Percentiles rank a stretch among this genome's conserved stretches.
Evolutionary conservation across 2,113 vertebrate species (phyloP).

Genomic region (Notiomystis cincta): DNA sequence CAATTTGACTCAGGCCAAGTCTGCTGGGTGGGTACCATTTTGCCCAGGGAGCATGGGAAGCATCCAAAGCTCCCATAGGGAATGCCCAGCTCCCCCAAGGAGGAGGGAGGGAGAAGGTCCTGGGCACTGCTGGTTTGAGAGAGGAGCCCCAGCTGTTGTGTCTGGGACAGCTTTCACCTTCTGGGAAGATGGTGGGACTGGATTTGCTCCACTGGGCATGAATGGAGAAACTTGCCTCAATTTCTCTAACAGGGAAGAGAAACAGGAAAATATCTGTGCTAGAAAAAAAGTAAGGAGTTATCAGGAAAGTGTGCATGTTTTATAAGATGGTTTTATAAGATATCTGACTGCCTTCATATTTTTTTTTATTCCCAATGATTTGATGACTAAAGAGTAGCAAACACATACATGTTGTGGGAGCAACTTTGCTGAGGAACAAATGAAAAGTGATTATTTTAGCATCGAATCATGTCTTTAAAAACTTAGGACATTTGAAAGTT

Average conservation of each 20-base stretch:
- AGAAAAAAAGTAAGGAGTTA: neutral
- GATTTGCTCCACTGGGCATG: fast-evolving
- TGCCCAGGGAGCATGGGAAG: fast-evolving
- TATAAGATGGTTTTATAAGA: neutral
- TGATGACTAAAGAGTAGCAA: neutral
- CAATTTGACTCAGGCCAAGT: neutral
- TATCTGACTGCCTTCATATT: neutral
- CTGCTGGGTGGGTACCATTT: fast-evolving
- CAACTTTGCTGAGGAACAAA: neutral
- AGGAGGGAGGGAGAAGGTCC: neutral
- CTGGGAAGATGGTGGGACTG: neutral
- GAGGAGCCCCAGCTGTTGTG: neutral
- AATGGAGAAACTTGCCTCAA: neutral
- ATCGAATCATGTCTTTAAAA: neutral
- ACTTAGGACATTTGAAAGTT: neutral
- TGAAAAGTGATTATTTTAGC: neutral
- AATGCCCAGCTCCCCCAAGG: neutral
- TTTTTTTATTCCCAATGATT: neutral
- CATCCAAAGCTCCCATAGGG: fast-evolving
- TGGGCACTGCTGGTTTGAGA: neutral
- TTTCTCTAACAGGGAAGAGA: neutral
- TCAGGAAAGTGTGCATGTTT: neutral
- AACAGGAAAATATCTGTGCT: neutral
- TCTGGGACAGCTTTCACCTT: neutral
- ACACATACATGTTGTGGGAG: fast-evolving